Evolutionary conservation across 2,888 invertebrate species (phyloP), one percentile per base, ranked within the genome.

Genomic region (Drosophila nigricruria): DNA sequence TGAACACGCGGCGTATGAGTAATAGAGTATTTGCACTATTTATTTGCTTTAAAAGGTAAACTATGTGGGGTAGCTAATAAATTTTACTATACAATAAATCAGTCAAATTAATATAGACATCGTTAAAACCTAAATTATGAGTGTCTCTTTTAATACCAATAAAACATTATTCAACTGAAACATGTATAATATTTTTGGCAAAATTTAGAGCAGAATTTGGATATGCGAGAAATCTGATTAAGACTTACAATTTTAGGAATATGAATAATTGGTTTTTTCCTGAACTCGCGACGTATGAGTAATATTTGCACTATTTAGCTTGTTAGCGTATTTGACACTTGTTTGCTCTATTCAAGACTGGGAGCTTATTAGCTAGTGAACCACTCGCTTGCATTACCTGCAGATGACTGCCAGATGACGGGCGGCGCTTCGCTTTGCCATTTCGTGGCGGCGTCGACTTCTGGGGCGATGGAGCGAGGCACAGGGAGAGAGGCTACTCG

Each of bases 401-500:
- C 78, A 85, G 91, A 91, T 91, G 88, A 91, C 91, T 91, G 91
- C 86, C 89, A 90, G 90, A 73, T 78, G 78, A 71, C 69, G 74
- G 69, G 67, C 72, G 70, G 47, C 70, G 71, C 67, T 61, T 53
- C 69, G 75, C 45, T 66, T 70, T 72, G 77, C 87, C 86, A 88
- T 87, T 77, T 81, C 54, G 71, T n/a, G 50, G 58, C 67, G 54
- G 47, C 38, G 53, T 49, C 54, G 34, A 40, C 71, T 57, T 65
- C 78, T 64, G 47, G 47, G 40, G 63, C 42, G 52, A 16, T 36
- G 18, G 25, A 16, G 57, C 70, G 49, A 59, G 36, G 23, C 27
- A 20, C 27, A 43, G 65, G 47, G 70, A 12, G 60, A 25, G 18
- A 10, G 61, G 53, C 32, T 9, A 38, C 36, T 53, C 36, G 5